Conservation (phyloP, 2,113 vertebrate species). For the Notiomystis cincta region DNA sequence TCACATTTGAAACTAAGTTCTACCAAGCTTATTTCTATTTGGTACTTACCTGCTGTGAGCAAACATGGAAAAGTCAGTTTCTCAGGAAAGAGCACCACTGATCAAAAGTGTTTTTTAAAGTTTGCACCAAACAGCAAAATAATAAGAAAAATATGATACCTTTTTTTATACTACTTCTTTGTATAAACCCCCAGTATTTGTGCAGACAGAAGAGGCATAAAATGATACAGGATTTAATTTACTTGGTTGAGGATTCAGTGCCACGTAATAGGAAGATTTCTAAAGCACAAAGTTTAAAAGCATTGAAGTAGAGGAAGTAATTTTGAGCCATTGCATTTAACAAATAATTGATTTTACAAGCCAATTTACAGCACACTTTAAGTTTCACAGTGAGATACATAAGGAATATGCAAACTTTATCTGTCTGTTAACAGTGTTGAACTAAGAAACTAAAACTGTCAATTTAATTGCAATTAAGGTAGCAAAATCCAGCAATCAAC, state of each 20-base stretch:
- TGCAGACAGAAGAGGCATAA: not conserved
- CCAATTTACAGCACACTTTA: not conserved
- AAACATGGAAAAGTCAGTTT: not conserved
- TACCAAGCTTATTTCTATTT: not conserved
- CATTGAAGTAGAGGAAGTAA: not conserved
- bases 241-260: not conserved
- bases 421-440: not conserved
- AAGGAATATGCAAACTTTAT: not conserved
- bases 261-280: not conserved
- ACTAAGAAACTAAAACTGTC: slow-evolving; percentile 20
- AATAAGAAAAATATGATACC: not conserved
- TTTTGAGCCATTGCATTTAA: not conserved
- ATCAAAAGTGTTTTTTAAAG: not conserved
- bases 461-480: slow-evolving; percentile 21
- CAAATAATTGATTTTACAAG: not conserved
- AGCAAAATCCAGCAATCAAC: not conserved
- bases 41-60: not conserved
- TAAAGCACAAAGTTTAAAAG: not conserved
- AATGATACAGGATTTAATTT: not conserved
- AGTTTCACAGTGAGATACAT: not conserved
- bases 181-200: not conserved
- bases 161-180: not conserved
- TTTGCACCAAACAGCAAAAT: not conserved
- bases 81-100: not conserved
- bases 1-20: not conserved